phyloP scores from a whole-genome alignment of 2,797 vertebrate genomes.

The Artibeus lituratus region DNA sequence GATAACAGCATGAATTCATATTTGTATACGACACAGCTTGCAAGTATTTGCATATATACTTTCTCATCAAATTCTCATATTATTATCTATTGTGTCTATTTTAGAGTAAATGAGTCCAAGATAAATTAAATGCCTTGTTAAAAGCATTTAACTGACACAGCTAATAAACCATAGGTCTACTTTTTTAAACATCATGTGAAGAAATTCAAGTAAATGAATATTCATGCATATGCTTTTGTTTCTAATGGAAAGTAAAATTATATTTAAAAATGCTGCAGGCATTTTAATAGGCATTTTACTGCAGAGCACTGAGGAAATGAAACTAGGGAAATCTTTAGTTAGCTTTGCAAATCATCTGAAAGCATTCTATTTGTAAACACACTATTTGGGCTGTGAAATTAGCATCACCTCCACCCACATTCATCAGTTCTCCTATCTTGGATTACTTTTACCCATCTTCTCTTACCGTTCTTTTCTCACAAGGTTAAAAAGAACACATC shows the following conservation, averaged over 20 bases:
- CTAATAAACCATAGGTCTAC: neutral
- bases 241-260: neutral
- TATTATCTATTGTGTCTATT: neutral
- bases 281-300: neutral
- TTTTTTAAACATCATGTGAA: neutral
- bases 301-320: neutral
- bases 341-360: neutral
- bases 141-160: neutral
- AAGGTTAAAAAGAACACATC: neutral
- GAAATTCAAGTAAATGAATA: neutral
- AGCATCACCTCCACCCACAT: neutral
- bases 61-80: neutral
- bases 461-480: neutral
- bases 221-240: neutral
- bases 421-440: neutral
- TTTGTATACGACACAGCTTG: neutral
- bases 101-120: neutral
- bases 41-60: neutral
- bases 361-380: neutral
- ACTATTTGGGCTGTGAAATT: constrained; percentile 29
- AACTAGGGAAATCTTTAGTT: neutral
- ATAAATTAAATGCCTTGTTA: neutral
- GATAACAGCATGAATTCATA: neutral
- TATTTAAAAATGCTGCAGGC: neutral
- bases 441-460: neutral